A percentile compares a stretch with the other conserved stretches of the same genome.
Evolutionary conservation across 2,113 vertebrate genomes (phyloP).

Genomic region (Petromus typicus): DNA sequence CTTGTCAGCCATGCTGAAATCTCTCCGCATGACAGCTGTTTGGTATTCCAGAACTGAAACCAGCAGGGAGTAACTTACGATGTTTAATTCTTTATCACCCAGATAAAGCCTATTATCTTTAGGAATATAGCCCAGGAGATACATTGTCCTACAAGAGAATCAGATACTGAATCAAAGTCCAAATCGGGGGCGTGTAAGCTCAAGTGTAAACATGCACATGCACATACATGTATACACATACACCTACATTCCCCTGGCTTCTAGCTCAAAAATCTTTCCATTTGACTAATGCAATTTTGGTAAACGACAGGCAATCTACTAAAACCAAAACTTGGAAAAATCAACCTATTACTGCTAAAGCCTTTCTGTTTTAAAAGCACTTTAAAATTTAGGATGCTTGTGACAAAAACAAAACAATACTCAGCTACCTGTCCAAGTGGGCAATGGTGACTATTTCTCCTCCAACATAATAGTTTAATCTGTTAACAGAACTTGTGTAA

Average conservation of each 20-base stretch:
- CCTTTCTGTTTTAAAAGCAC: not conserved
- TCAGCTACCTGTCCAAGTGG: constrained; percentile 95
- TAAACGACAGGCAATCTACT: not conserved
- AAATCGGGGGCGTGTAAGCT: not conserved
- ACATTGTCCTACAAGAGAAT: constrained; percentile 93
- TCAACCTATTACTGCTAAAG: not conserved
- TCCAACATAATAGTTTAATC: constrained; percentile 98
- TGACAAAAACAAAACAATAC: constrained; percentile 49
- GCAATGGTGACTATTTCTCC: constrained; percentile 99
- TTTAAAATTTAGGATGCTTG: not conserved
- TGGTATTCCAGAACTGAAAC: constrained; percentile 99
- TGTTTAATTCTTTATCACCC: constrained; percentile 99
- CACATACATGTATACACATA: not conserved
- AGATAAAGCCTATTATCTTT: constrained; percentile 98
- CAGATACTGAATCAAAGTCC: not conserved
- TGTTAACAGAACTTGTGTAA: constrained; percentile 99
- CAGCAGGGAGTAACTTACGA: constrained; percentile 97
- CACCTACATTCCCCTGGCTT: not conserved
- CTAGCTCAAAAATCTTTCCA: constrained; percentile 40
- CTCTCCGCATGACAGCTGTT: constrained; percentile 98
- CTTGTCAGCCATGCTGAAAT: constrained; percentile 98
- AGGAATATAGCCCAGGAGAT: constrained; percentile 98
- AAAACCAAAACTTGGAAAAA: not conserved
- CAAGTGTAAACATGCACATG: not conserved
- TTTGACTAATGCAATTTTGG: not conserved